Conservation (phyloP, 2,797 vertebrate genomes). For the Euthynnus affinis region DNA sequence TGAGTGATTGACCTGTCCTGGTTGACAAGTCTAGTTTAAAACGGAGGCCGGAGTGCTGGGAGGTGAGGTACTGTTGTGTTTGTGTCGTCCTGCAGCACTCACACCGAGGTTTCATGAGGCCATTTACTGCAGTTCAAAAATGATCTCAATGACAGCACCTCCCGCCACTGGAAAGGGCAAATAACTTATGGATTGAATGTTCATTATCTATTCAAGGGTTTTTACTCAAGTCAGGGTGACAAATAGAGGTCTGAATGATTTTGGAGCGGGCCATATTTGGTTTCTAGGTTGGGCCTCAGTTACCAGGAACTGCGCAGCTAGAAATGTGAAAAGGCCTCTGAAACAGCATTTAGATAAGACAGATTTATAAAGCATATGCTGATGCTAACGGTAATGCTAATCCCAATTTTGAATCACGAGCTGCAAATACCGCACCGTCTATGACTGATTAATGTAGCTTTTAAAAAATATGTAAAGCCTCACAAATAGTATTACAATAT, state of each 20-base stretch:
- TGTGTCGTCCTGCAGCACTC: not conserved
- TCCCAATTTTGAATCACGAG: not conserved
- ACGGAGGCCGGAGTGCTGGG: not conserved
- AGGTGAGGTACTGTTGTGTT: not conserved
- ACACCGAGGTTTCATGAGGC: not conserved
- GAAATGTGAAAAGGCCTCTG: not conserved
- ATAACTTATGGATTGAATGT: not conserved
- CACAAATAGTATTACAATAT: not conserved
- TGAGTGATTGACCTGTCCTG: constrained; percentile 33
- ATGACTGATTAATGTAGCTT: not conserved
- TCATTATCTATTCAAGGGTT: not conserved
- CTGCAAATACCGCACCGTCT: not conserved
- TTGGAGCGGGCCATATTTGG: too few species aligned
- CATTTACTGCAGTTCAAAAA: not conserved
- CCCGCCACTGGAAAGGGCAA: not conserved
- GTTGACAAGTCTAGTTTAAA: constrained; percentile 24
- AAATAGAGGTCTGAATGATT: too few species aligned
- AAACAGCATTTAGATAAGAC: not conserved
- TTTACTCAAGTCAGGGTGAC: too few species aligned
- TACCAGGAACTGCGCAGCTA: not conserved
- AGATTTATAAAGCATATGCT: too few species aligned
- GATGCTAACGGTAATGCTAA: not conserved
- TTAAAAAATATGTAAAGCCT: not conserved
- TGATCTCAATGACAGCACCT: not conserved
- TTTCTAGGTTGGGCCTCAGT: too few species aligned